phyloP scores from a whole-genome alignment of 2,113 vertebrate species.

The Gyps fulvus region DNA sequence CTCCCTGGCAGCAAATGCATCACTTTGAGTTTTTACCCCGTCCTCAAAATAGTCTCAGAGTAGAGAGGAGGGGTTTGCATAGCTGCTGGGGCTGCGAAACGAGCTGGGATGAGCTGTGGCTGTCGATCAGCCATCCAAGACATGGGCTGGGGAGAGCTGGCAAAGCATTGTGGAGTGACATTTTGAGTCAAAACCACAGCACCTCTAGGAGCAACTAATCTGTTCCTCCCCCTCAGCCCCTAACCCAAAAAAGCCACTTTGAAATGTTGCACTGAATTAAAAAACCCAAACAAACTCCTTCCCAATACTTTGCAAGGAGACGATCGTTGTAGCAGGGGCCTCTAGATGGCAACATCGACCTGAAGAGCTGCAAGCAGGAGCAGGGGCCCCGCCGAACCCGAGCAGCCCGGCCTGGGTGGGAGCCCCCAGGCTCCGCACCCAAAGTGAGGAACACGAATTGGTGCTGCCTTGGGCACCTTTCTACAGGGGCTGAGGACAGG shows the following conservation, averaged over 20 bases:
- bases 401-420: background rate
- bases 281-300: background rate
- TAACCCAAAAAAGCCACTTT: background rate
- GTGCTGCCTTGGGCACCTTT: background rate
- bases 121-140: background rate
- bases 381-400: background rate
- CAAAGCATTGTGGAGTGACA: rapidly evolving
- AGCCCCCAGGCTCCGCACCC: background rate
- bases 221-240: background rate
- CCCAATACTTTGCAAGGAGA: background rate
- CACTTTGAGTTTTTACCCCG: background rate
- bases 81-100: background rate
- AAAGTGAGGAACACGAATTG: background rate
- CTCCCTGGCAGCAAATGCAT: background rate
- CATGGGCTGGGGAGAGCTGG: background rate
- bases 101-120: background rate
- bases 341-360: conserved; percentile 64
- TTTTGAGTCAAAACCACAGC: background rate
- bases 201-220: background rate
- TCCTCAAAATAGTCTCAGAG: background rate
- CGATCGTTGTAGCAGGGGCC: background rate
- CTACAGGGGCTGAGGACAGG: background rate
- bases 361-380: background rate
- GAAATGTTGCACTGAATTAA: background rate
- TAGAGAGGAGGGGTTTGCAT: background rate